These are phyloP conservation scores for Caenorhabditis imperialis DNA, from an alignment of 2,888 invertebrate genomes.

Conservation along the genomic window DNA sequence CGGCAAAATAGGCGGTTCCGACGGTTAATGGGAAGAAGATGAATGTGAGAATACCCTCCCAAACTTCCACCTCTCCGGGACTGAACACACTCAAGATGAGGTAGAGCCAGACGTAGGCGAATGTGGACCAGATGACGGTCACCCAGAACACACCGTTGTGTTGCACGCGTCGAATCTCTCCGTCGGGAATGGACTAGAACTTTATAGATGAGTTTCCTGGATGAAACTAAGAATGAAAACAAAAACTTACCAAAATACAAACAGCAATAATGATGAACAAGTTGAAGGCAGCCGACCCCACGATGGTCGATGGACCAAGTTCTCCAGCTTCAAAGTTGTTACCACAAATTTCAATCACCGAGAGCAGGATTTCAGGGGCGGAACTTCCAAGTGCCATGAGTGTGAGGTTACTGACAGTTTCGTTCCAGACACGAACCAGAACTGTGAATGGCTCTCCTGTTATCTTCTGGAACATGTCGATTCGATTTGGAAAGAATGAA, in stretches of 20 bases:
- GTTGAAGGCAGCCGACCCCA: slow-evolving; percentile 98
- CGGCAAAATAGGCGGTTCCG: slow-evolving; percentile 94
- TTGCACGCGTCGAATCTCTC: slow-evolving; percentile 75
- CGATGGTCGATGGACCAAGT: slow-evolving; percentile 84
- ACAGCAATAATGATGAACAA: slow-evolving; percentile 96
- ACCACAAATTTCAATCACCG: slow-evolving; percentile 96
- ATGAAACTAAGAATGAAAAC: neutral
- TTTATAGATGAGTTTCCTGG: neutral
- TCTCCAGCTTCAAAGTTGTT: slow-evolving; percentile 88
- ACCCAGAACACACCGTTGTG: slow-evolving; percentile 84
- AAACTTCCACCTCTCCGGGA: slow-evolving; percentile 74
- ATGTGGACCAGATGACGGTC: slow-evolving; percentile 96
- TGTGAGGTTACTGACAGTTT: slow-evolving; percentile 97
- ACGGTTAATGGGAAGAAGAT: slow-evolving; percentile 96
- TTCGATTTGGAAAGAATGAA: no score
- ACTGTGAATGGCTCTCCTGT: slow-evolving; percentile 72
- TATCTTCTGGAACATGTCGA: no score
- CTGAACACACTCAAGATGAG: slow-evolving; percentile 88
- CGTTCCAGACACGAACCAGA: slow-evolving; percentile 94
- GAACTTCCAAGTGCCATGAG: slow-evolving; percentile 97
- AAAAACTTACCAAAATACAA: slow-evolving; percentile 83
- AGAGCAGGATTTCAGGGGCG: slow-evolving; percentile 96
- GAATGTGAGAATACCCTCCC: slow-evolving; percentile 86
- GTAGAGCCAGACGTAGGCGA: slow-evolving; percentile 98
- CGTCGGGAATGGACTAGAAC: slow-evolving; percentile 80